phyloP scores from a whole-genome alignment of 2,797 vertebrate genomes.

The Adrianichthys oophorus region DNA sequence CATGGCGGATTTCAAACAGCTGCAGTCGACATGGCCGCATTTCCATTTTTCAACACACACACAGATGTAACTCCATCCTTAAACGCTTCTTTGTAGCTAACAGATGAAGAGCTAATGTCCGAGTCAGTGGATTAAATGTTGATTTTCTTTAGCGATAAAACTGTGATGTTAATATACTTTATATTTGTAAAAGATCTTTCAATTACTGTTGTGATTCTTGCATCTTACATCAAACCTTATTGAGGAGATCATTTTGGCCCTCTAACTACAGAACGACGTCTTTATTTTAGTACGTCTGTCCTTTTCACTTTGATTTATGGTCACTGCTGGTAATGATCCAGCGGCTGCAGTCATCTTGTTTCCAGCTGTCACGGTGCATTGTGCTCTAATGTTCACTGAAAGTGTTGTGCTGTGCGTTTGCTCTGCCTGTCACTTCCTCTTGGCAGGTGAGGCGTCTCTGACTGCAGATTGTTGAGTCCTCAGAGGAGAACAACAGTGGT shows the following conservation, averaged over 20 bases:
- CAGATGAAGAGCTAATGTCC: no score
- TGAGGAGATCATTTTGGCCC: background rate
- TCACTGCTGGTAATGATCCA: conserved; percentile 7
- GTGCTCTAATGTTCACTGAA: conserved; percentile 1
- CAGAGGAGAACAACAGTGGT: background rate
- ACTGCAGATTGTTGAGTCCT: background rate
- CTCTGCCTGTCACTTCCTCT: conserved; percentile 17
- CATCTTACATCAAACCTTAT: background rate
- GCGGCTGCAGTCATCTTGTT: conserved; percentile 7
- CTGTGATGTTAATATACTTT: no score
- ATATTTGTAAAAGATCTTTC: no score
- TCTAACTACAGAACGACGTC: background rate
- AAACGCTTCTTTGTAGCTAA: no score
- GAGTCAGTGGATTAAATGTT: no score
- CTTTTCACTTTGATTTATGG: conserved; percentile 12
- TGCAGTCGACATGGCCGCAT: no score
- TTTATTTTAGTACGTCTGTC: conserved; percentile 5
- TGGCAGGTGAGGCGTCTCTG: conserved; percentile 7
- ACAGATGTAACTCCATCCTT: no score
- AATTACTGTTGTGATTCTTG: no score
- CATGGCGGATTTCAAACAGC: no score
- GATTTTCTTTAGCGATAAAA: no score
- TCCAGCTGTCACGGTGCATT: background rate
- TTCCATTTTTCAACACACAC: no score
- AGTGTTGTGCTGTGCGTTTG: conserved; percentile 5